Percentiles rank a stretch among this genome's conserved stretches.
These are phyloP conservation scores for Chaetorhynchus papuensis DNA, from an alignment of 2,113 vertebrate genomes.

Conservation along the genomic window DNA sequence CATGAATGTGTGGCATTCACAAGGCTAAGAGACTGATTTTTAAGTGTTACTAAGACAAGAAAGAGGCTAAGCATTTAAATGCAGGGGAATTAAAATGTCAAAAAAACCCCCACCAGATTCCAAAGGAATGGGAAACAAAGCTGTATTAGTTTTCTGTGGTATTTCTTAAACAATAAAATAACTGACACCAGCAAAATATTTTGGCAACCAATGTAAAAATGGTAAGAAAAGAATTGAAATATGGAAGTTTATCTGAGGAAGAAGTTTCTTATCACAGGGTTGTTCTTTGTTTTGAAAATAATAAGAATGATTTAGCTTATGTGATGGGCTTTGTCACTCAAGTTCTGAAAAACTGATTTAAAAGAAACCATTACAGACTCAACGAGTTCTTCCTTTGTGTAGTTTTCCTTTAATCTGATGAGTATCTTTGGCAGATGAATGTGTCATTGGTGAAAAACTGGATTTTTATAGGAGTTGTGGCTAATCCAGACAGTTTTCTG, in stretches of 20 bases:
- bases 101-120: neutral
- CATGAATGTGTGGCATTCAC: neutral
- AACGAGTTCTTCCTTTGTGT: neutral
- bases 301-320: neutral
- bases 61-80: neutral
- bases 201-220: neutral
- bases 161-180: neutral
- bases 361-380: neutral
- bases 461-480: neutral
- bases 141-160: neutral
- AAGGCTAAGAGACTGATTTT: neutral
- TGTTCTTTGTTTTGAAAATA: slow-evolving; percentile 58
- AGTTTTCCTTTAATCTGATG: slow-evolving; percentile 10
- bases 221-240: neutral
- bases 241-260: neutral
- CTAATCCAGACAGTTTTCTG: neutral
- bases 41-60: neutral
- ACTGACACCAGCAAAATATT: slow-evolving; percentile 14
- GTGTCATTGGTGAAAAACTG: neutral
- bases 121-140: neutral
- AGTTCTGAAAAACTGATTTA: slow-evolving; percentile 18
- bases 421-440: neutral
- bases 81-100: neutral
- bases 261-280: slow-evolving; percentile 13
- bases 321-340: neutral